phyloP scores from a whole-genome alignment of 1,140 invertebrate species.

The Xylocopa sonorina region DNA sequence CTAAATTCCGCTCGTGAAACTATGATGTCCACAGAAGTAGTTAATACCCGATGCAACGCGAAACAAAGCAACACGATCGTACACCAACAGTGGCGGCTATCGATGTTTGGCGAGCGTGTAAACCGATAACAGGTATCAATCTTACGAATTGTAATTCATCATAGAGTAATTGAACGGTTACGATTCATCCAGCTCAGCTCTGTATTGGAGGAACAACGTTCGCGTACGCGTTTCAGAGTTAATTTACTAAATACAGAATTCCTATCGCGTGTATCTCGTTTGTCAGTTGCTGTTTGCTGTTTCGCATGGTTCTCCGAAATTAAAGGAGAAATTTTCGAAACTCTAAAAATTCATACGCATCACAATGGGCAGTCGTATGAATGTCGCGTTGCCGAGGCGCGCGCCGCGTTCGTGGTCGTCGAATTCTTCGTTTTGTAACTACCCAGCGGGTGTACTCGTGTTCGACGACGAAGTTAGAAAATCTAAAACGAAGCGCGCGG shows the following conservation, averaged over 20 bases:
- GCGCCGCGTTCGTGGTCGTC: no score
- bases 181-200: constrained; percentile 19
- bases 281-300: no score
- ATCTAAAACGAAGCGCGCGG: constrained; percentile 11
- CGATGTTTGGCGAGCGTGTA: neutral
- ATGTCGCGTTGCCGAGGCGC: no score
- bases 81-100: neutral
- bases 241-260: constrained; percentile 41
- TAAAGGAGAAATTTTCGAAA: no score
- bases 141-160: constrained; percentile 41
- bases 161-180: constrained; percentile 38
- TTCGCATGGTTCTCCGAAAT: no score
- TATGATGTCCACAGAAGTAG: neutral
- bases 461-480: constrained; percentile 21
- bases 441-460: neutral
- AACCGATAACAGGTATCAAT: constrained; percentile 29
- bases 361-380: no score
- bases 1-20: neutral
- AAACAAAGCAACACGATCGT: neutral
- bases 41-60: neutral
- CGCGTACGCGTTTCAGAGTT: constrained; percentile 33
- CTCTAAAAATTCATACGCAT: no score
- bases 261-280: constrained; percentile 1
- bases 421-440: neutral
- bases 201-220: constrained; percentile 9